Conservation (phyloP, 2,113 vertebrate species). For the Leptobrachium leishanense region DNA sequence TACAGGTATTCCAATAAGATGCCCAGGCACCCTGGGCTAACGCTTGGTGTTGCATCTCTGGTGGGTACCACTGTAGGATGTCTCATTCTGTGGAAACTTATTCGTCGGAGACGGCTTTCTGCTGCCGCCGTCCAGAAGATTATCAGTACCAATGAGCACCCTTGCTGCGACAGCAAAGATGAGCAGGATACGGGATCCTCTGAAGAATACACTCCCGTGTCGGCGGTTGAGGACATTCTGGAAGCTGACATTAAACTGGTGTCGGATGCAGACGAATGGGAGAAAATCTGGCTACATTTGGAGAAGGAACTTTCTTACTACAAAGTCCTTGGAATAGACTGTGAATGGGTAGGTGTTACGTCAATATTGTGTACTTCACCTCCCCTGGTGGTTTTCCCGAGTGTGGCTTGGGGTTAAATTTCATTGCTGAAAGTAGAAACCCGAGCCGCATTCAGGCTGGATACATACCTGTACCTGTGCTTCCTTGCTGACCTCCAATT, state of each 20-base stretch:
- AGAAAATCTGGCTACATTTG: conserved; percentile 74
- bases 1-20: conserved; percentile 61
- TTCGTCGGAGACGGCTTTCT: conserved; percentile 59
- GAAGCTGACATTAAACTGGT: conserved; percentile 73
- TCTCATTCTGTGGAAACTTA: conserved; percentile 80
- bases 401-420: too few relatives aligned
- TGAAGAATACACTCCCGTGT: conserved; percentile 53
- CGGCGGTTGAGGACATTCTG: conserved; percentile 68
- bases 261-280: conserved; percentile 81
- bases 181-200: conserved; percentile 44
- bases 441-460: too few relatives aligned
- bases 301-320: conserved; percentile 74
- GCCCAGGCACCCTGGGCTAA: conserved; percentile 74
- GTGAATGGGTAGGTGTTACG: conserved; percentile 90
- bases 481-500: too few relatives aligned
- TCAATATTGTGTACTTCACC: too few relatives aligned
- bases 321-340: conserved; percentile 92
- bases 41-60: conserved; percentile 75
- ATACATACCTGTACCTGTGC: too few relatives aligned
- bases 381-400: too few relatives aligned
- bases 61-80: conserved; percentile 80
- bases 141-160: neutral
- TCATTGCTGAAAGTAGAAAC: too few relatives aligned
- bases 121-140: neutral
- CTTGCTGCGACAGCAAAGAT: neutral